A percentile compares a stretch with the other conserved stretches of the same genome.
These are phyloP conservation scores for Metridium senile DNA, from an alignment of 92 coral and sea anemone species.

Conservation along the genomic window DNA sequence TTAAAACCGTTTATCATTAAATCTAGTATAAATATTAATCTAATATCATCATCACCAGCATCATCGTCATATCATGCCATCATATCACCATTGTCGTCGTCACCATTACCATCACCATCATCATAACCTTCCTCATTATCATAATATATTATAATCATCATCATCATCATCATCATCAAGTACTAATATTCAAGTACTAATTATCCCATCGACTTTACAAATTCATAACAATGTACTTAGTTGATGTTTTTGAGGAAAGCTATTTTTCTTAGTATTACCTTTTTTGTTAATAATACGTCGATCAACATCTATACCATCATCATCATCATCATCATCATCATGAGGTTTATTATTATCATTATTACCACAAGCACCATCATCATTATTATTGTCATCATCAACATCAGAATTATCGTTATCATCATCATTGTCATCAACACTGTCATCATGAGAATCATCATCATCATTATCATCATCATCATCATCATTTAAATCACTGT, in stretches of 20 bases:
- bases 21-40: too few relatives aligned
- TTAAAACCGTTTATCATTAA: too few relatives aligned
- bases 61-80: neutral
- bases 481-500: neutral
- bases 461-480: conserved; percentile 14
- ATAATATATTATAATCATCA: neutral
- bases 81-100: neutral
- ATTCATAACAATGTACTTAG: conserved; percentile 17
- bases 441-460: neutral
- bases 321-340: neutral
- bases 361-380: neutral
- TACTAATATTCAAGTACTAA: neutral
- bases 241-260: neutral
- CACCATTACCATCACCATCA: neutral
- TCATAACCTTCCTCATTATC: neutral
- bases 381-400: conserved; percentile 5
- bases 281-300: neutral
- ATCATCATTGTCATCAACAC: neutral
- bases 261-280: neutral
- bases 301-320: neutral
- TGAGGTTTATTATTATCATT: neutral
- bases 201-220: neutral
- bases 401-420: neutral
- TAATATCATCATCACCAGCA: neutral
- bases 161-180: neutral